Base-by-base conservation (phyloP, 2,113 vertebrate genomes). In the Onychostoma macrolepis region DNA sequence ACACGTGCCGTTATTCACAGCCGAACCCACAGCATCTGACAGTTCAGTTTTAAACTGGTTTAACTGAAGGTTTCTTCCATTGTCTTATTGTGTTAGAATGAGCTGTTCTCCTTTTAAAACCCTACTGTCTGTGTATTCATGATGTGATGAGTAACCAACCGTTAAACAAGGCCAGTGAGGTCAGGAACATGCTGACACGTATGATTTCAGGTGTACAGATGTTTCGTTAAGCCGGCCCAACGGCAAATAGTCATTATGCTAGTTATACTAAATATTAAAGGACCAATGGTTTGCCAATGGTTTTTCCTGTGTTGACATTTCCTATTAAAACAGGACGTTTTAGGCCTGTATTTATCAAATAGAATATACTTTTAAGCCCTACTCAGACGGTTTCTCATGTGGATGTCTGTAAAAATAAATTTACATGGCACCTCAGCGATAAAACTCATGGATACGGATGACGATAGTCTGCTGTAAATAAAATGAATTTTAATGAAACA, bases 71-170 rank as follows among this genome's bases (percentile, higher is more conserved):
- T 69, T 74, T 69, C 24, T 43, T 75, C 17, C n/a, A 1, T 26
- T 41, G 56, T 85, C 45, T 76, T 19, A 17, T 26, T 77, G 43
- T 67, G 21, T 71, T n/a, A 5, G 7, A 69, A 24, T 69, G 30
- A 88, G 50, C 30, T 85, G 38, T 24, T 79, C 17, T 48, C 12
- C 4, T 75, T 85, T 30, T 63, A 48, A 78, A 78, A 19, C 26
- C 43, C 2, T 48, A 28, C 26, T 30, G 8, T 53, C 28, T 78
- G 36, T 43, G 10, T 1, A 43, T 63, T 63, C 13, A 65, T 43
- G 38, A 10, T n/a, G 50, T 61, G 53, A 41, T 80, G 78, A 61
- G 53, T 26, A 80, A 80, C 30, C 21, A 41, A 26, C 30, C 21
- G 53, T 56, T 76, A 76, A 76, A 76, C 41, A 41, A 41, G 36